Evolutionary conservation across 1,140 invertebrate genomes (phyloP).

Genomic region (Oppia nitens): DNA sequence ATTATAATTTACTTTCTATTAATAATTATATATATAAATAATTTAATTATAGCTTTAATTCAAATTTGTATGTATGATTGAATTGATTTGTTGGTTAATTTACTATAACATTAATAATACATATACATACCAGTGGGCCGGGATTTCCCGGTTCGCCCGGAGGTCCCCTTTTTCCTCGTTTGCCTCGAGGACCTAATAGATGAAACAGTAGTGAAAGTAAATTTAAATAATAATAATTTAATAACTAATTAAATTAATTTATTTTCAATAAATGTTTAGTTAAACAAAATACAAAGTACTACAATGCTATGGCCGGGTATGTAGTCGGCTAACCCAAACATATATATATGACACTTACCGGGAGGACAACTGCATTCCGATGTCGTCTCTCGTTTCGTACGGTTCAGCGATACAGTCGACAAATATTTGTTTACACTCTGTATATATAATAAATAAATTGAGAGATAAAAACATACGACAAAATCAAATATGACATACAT

Average conservation of each 20-base stretch:
- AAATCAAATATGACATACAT: not conserved
- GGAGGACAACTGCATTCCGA: not conserved
- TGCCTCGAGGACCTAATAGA: constrained; percentile 60
- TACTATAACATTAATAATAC: not conserved
- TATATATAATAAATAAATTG: not conserved
- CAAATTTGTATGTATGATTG: not conserved
- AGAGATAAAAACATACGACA: not conserved
- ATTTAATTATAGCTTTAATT: not conserved
- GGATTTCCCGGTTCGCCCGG: constrained; percentile 65
- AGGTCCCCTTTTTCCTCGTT: constrained; percentile 74
- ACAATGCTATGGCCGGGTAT: not conserved
- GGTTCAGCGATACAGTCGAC: not conserved
- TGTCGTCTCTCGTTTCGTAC: not conserved
- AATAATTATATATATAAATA: constrained; percentile 31
- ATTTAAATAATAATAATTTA: not conserved
- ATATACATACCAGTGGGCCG: constrained; percentile 10
- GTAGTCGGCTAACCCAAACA: not conserved
- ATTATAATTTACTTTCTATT: too few relatives aligned
- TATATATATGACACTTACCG: not conserved
- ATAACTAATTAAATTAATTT: not conserved
- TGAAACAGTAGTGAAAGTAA: constrained; percentile 33
- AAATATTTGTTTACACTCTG: not conserved
- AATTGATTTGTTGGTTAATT: not conserved
- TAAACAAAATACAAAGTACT: not conserved
- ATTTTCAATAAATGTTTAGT: not conserved